These are phyloP conservation scores for Sinocyclocheilus grahami DNA, from an alignment of 2,113 vertebrate genomes.

Conservation along the genomic window DNA sequence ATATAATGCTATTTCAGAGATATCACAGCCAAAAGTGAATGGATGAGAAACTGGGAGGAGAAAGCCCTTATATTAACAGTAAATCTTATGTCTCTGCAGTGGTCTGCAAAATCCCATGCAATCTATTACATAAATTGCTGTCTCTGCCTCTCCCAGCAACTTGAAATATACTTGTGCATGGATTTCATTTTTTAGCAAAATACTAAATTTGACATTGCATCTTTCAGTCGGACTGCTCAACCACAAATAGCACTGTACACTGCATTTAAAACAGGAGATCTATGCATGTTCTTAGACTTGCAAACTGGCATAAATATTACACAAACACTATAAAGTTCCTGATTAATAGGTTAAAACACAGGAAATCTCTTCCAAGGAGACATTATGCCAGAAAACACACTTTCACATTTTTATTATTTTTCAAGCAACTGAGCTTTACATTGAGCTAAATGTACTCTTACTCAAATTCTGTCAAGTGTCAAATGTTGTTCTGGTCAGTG, in stretches of 20 bases:
- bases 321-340: neutral
- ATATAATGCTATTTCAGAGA: neutral
- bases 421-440: neutral
- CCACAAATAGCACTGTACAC: neutral
- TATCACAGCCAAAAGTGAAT: neutral
- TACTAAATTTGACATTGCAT: neutral
- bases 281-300: neutral
- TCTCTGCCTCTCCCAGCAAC: neutral
- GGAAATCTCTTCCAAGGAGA: neutral
- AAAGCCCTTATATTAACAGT: neutral
- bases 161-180: slow-evolving; percentile 18
- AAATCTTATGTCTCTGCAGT: slow-evolving; percentile 15
- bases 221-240: neutral
- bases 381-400: neutral
- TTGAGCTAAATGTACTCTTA: neutral
- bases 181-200: slow-evolving; percentile 4
- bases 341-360: neutral
- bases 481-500: neutral
- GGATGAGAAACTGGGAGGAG: neutral
- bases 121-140: neutral
- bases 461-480: neutral
- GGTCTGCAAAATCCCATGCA: neutral
- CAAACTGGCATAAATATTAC: neutral
- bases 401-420: neutral
- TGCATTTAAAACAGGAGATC: neutral